Evolutionary conservation across 2,888 invertebrate species (phyloP).

Genomic region (Phaonia tiefii): DNA sequence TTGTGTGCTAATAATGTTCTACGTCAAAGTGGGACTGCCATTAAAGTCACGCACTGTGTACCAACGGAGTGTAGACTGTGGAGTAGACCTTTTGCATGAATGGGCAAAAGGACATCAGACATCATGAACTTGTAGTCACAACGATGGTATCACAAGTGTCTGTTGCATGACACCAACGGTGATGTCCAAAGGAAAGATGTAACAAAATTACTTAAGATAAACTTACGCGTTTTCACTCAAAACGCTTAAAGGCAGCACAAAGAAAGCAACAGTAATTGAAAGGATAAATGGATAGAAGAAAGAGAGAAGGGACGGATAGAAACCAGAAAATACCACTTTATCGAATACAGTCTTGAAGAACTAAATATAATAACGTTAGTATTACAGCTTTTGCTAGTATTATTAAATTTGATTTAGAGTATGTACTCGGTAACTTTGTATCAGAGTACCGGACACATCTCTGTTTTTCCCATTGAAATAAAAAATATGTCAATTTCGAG

Average conservation of each 20-base stretch:
- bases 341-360: not conserved
- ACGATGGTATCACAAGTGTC: conserved; percentile 43
- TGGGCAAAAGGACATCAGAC: conserved; percentile 34
- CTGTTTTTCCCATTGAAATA: too few species aligned
- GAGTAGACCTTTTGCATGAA: not conserved
- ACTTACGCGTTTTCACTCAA: not conserved
- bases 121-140: conserved; percentile 49
- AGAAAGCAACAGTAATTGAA: conserved; percentile 13
- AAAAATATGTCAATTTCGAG: too few species aligned
- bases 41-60: conserved; percentile 30
- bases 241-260: too few species aligned
- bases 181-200: conserved; percentile 1
- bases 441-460: too few species aligned
- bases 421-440: too few species aligned
- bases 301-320: not conserved
- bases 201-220: conserved; percentile 24
- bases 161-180: not conserved
- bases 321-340: not conserved
- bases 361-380: not conserved
- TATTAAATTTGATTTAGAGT: too few species aligned
- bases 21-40: not conserved
- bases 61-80: not conserved
- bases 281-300: not conserved
- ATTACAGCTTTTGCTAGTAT: too few species aligned
- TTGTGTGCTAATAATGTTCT: conserved; percentile 22